These are phyloP conservation scores for Trachurus trachurus DNA, from an alignment of 2,797 vertebrate species.

Conservation along the genomic window DNA sequence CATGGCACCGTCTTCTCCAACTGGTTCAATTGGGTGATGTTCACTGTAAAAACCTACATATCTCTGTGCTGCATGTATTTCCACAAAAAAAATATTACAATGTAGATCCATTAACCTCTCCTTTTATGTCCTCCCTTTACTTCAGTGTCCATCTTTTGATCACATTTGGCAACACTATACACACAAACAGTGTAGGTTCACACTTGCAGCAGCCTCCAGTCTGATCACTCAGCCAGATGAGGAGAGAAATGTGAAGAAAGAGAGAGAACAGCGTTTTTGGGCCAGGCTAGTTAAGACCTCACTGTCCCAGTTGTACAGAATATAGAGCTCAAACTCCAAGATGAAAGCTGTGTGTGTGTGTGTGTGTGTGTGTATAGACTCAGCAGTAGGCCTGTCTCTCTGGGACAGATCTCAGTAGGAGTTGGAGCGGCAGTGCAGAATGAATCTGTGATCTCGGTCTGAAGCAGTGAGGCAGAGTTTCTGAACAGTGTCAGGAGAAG, in stretches of 20 bases:
- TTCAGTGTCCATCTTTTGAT: too few species aligned
- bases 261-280: constrained; percentile 51
- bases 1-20: too few species aligned
- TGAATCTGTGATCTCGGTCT: constrained; percentile 15
- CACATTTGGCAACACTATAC: not conserved
- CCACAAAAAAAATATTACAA: too few species aligned
- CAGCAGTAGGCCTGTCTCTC: constrained; percentile 58
- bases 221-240: constrained; percentile 13
- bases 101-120: too few species aligned
- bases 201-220: constrained; percentile 12
- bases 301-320: constrained; percentile 64
- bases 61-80: too few species aligned
- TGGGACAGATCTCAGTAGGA: constrained; percentile 60
- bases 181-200: constrained; percentile 16
- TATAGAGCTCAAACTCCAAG: constrained; percentile 41
- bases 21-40: too few species aligned
- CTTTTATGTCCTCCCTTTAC: not conserved
- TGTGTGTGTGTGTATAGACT: constrained; percentile 17
- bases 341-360: constrained; percentile 10
- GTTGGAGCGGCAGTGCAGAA: constrained; percentile 1
- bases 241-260: constrained; percentile 13
- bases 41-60: too few species aligned
- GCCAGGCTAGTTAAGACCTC: constrained; percentile 58
- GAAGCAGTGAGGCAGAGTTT: not conserved
- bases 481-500: not conserved